Conservation (phyloP, 2,888 invertebrate genomes). For the Caenorhabditis japonica region DNA sequence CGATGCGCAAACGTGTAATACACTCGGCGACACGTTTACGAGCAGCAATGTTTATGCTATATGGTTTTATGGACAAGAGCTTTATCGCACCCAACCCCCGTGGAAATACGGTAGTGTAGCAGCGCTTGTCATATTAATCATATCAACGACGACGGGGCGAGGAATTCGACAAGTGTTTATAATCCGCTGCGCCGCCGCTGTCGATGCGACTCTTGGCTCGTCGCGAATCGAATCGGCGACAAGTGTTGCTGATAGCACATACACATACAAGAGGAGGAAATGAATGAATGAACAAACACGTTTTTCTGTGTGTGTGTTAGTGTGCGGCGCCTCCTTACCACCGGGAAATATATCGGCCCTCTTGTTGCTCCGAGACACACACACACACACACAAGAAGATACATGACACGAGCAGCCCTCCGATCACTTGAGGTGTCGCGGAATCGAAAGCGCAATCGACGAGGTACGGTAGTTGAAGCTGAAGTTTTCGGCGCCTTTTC, state of each 20-base stretch:
- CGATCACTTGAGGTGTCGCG: constrained; percentile 3
- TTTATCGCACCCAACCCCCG: too few species aligned
- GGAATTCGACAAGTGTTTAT: constrained; percentile 44
- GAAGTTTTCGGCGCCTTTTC: too few species aligned
- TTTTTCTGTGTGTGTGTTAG: constrained; percentile 25
- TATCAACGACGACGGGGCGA: neutral
- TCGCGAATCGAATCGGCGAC: constrained; percentile 26
- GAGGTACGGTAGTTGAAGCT: constrained; percentile 6
- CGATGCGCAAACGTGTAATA: constrained; percentile 15
- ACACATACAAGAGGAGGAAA: constrained; percentile 9
- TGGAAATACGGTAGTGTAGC: too few species aligned
- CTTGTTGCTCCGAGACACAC: neutral
- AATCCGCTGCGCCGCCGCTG: too few species aligned
- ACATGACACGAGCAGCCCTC: constrained; percentile 25
- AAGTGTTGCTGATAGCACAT: constrained; percentile 51
- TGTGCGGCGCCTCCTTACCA: constrained; percentile 14
- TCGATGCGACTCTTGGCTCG: too few species aligned
- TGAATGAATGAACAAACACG: constrained; percentile 24
- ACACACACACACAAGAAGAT: neutral
- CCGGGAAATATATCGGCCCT: constrained; percentile 47
- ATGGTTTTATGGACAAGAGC: too few species aligned
- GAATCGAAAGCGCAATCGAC: too few species aligned
- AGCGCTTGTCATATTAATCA: neutral
- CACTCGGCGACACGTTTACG: constrained; percentile 31
- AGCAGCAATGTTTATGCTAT: constrained; percentile 9